These are phyloP conservation scores for Ophioderma brevispina DNA, from an alignment of 35 echinoderm and acorn worm genomes.

Conservation along the genomic window DNA sequence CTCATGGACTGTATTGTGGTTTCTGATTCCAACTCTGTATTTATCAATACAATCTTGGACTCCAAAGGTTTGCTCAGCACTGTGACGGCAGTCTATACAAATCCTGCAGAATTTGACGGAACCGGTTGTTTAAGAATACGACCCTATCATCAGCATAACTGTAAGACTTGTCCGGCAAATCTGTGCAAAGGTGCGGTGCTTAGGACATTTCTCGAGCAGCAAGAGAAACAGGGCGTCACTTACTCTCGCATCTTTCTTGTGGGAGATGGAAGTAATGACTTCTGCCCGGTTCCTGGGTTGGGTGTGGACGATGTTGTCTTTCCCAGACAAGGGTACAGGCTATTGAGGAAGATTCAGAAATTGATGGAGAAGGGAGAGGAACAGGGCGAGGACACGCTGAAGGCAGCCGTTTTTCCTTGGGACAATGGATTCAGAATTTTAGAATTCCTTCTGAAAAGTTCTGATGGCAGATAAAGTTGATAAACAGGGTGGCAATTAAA, in stretches of 20 bases:
- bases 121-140: conserved; percentile 42
- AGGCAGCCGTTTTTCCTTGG: conserved; percentile 37
- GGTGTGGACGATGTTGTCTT: conserved; percentile 58
- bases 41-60: conserved; percentile 58
- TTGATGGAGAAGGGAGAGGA: neutral
- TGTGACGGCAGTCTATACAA: conserved; percentile 42
- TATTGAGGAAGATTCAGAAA: conserved; percentile 25
- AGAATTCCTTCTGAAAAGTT: neutral
- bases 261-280: conserved; percentile 79
- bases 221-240: neutral
- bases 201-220: conserved; percentile 13
- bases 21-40: conserved; percentile 65
- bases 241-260: conserved; percentile 51
- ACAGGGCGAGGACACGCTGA: neutral
- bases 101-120: conserved; percentile 60
- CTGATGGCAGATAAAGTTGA: neutral
- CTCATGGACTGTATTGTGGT: conserved; percentile 64
- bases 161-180: conserved; percentile 51
- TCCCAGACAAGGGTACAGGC: conserved; percentile 57
- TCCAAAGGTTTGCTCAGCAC: neutral
- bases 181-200: conserved; percentile 65
- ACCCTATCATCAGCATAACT: conserved; percentile 57
- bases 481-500: no score
- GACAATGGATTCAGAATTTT: conserved; percentile 34
- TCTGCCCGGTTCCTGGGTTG: conserved; percentile 49